Conservation (phyloP, 2,113 vertebrate genomes). For the Cricetomys ansorgei region DNA sequence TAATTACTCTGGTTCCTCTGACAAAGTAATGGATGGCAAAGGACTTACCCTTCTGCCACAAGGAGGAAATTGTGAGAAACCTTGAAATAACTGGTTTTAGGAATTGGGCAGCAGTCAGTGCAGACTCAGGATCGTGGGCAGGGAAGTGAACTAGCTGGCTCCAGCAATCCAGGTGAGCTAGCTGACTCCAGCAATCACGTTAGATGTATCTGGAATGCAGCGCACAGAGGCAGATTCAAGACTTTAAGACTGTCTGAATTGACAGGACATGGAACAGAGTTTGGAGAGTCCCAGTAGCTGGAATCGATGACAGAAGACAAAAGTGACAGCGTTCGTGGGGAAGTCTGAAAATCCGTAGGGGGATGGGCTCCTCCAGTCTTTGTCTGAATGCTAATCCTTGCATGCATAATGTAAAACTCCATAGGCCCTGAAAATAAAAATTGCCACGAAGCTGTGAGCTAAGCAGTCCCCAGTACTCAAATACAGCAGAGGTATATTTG, state of each 20-base stretch:
- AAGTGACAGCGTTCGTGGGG: conserved; percentile 28
- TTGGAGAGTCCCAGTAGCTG: neutral
- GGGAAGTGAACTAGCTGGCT: conserved; percentile 2
- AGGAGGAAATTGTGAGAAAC: neutral
- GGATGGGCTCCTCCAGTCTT: neutral
- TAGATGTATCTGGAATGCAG: neutral
- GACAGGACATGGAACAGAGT: neutral
- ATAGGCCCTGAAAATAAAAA: conserved; percentile 67
- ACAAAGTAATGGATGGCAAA: neutral
- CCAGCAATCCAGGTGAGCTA: too few species aligned
- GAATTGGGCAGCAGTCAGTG: neutral
- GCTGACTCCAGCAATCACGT: neutral
- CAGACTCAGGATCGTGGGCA: neutral
- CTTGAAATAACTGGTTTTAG: neutral
- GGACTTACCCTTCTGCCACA: neutral
- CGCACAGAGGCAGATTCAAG: neutral
- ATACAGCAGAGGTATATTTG: conserved; percentile 31
- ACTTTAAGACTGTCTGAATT: neutral
- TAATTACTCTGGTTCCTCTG: neutral
- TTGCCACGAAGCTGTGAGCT: conserved; percentile 44
- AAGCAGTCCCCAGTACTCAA: conserved; percentile 59
- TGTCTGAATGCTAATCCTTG: conserved; percentile 53
- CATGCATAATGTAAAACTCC: conserved; percentile 57
- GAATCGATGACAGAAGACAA: conserved; percentile 44
- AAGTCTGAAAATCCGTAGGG: conserved; percentile 16